A percentile compares a stretch with the other conserved stretches of the same genome.
These are phyloP conservation scores for Cantharis flavilabris DNA, from an alignment of 2,888 invertebrate species.

Conservation along the genomic window DNA sequence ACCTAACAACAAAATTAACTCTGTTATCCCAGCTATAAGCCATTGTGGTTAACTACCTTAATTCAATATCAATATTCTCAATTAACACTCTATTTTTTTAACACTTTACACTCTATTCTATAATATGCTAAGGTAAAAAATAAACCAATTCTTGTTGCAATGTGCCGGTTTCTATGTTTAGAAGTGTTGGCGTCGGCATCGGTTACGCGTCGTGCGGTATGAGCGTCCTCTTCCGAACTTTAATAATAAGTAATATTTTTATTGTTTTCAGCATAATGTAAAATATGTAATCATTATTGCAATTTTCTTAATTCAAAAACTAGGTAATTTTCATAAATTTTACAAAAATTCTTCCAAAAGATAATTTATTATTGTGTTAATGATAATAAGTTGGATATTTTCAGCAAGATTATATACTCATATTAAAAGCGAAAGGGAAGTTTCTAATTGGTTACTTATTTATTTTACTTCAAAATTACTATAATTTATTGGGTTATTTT, in stretches of 20 bases:
- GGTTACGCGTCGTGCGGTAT: slow-evolving; percentile 13
- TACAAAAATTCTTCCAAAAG: no score
- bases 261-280: neutral
- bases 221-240: slow-evolving; percentile 21
- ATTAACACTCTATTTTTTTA: slow-evolving; percentile 2
- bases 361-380: no score
- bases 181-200: slow-evolving; percentile 33
- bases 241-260: neutral
- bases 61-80: neutral
- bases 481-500: no score
- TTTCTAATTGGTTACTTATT: no score
- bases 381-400: no score
- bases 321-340: no score
- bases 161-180: slow-evolving; percentile 34
- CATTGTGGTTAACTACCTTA: slow-evolving; percentile 57
- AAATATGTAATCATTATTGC: neutral
- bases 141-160: slow-evolving; percentile 26
- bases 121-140: slow-evolving; percentile 24
- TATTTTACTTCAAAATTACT: no score
- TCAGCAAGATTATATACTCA: no score
- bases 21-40: slow-evolving; percentile 85
- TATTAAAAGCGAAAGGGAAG: no score
- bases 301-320: no score
- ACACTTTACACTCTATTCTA: slow-evolving; percentile 12
- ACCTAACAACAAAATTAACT: slow-evolving; percentile 80